Evolutionary conservation across 2,797 vertebrate species (phyloP).

Genomic region (Tragopan temminckii): DNA sequence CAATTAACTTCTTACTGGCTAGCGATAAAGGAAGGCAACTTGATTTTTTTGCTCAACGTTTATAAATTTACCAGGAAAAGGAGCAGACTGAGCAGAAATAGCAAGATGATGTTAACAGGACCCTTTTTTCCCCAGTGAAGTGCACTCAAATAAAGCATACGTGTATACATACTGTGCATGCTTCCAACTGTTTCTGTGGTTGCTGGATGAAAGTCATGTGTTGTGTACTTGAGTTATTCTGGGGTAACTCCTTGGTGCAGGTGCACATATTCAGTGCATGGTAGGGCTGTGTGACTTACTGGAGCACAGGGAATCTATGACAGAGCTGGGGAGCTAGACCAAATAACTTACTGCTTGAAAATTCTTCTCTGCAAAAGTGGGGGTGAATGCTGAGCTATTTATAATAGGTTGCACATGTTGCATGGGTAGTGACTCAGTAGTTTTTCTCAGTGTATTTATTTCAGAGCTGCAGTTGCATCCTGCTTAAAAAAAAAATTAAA

Average conservation of each 20-base stretch:
- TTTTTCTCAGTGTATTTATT: slow-evolving; percentile 13
- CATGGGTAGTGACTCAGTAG: neutral
- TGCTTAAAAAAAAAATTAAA: neutral
- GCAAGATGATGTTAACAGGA: neutral
- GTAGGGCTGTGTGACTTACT: neutral
- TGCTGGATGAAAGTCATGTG: neutral
- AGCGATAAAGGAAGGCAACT: neutral
- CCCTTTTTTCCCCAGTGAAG: neutral
- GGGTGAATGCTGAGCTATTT: neutral
- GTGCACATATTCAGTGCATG: rapidly evolving
- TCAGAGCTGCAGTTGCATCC: neutral
- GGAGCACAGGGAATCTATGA: neutral
- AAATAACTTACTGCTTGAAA: neutral
- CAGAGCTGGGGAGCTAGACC: neutral
- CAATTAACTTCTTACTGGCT: neutral
- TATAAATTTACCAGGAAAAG: neutral
- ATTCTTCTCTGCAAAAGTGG: neutral
- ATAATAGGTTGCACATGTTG: neutral
- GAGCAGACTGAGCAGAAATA: neutral
- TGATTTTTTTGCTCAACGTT: neutral
- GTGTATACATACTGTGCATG: neutral
- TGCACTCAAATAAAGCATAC: neutral
- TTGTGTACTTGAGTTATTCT: neutral
- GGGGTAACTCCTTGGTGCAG: neutral
- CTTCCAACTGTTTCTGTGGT: neutral